Percentiles rank a stretch among this genome's conserved stretches.
Evolutionary conservation across 1,140 invertebrate species (phyloP).

Genomic region (Diplogasteroides magnus): DNA sequence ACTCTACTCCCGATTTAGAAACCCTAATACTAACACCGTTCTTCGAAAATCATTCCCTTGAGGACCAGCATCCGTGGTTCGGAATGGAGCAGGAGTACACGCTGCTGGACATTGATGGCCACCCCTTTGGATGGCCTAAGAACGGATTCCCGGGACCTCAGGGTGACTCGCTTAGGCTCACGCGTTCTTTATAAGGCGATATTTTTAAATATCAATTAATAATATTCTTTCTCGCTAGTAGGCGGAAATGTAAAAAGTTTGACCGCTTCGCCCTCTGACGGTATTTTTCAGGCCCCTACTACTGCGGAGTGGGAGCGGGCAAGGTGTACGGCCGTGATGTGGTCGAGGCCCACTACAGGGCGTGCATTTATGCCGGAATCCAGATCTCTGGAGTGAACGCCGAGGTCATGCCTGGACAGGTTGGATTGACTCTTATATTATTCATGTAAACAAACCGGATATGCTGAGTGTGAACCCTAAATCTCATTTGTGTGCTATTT

Average conservation of each 20-base stretch:
- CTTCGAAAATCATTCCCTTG: neutral
- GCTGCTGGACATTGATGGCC: slow-evolving; percentile 76
- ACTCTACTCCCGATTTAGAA: no score
- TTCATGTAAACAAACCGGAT: neutral
- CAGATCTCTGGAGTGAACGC: slow-evolving; percentile 81
- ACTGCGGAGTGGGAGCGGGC: slow-evolving; percentile 88
- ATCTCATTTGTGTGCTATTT: neutral
- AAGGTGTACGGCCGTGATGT: slow-evolving; percentile 88
- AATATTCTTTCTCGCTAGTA: no score
- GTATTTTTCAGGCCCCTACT: slow-evolving; percentile 71
- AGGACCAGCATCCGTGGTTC: slow-evolving; percentile 77
- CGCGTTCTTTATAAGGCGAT: no score
- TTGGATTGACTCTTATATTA: no score
- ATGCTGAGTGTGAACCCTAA: neutral
- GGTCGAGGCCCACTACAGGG: slow-evolving; percentile 74
- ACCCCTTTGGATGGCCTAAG: slow-evolving; percentile 87
- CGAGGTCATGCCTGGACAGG: slow-evolving; percentile 83
- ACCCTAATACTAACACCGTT: no score
- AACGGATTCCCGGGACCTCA: slow-evolving; percentile 82
- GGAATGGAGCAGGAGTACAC: slow-evolving; percentile 91
- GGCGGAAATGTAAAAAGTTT: no score
- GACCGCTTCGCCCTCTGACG: no score
- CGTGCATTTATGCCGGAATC: slow-evolving; percentile 78
- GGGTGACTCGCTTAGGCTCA: no score
- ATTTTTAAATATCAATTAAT: no score